Base-by-base conservation (phyloP, 1,140 invertebrate genomes). In the Drosophila orena region DNA sequence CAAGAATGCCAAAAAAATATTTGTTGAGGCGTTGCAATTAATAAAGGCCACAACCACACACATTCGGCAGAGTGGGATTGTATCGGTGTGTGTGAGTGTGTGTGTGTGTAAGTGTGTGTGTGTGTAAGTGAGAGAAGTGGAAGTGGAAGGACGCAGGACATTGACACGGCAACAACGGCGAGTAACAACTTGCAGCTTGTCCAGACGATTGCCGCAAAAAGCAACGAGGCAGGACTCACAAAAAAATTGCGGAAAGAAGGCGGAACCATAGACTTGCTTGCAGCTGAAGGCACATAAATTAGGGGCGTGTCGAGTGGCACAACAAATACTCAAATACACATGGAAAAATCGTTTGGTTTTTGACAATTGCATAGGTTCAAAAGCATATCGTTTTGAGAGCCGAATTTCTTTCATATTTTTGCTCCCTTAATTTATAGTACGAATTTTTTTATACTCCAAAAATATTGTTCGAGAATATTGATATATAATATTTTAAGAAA, bases 1-100 rank as follows among this genome's bases (percentile, higher is more conserved):
- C 42, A 52, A 78, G 59, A 88, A 78, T 69, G 65, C 53, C 65
- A 88, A 88, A 71, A 88, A 75, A 75, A 71, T 79, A 79, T 78
- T 60, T 78, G 83, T 88, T 83, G 84, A 88, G 79, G 83, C 83
- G 79, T 88, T 86, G 84, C 83, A 88, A 86, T 86, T 86, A 86
- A 88, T 86, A 86, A 79, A 81, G 79, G 57, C 78, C 83, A 74
- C 75, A 76, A 47, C 71, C 77, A 49, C 55, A 75, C 38, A 74
- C 52, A 64, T 15, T 17, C 10, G 38, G 34, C 11, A n/a, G 4
- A 34, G n/a, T 20, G 22, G 8, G 11, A 30, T 10, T 30, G 30
- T 30, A 30, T 14, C 10, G 22, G 43, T 44, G 4, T 44, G 20
- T 7, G 30, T 12, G 15, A 14, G 27, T 8, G 27, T 10, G 30